Base-by-base conservation (phyloP, 2,797 vertebrate species). In the Ciconia nigra region DNA sequence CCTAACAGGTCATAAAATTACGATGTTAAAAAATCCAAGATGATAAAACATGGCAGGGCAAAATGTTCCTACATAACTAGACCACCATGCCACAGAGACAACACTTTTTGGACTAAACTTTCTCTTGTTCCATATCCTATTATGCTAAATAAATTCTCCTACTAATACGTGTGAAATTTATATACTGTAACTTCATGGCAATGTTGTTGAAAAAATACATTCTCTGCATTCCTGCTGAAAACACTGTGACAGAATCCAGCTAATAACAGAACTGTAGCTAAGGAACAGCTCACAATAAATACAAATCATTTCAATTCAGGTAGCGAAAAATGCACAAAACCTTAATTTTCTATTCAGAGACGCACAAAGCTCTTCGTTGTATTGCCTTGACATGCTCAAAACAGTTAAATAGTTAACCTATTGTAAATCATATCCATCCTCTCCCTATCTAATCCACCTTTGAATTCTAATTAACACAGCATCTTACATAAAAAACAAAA, bases 1-100 rank as follows among this genome's bases (percentile, higher is more conserved):
- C 98, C 99, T 99, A 96, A 95, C 22, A 81, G 93, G 96, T 95
- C 83, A 98, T 79, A 98, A 97, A 90, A 86, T 79, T 70, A 55
- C 28, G 91, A 84, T 54, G 22, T 96, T 88, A 91, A 94, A 92
- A 94, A 92, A 44, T 44, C 39, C 71, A 90, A 13, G 67, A 29
- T 39, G 41, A 41, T 37, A 82, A 83, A 83, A 84, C 22, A 31
- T 1, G 11, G 37, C 70, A 87, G 55, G 61, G 82, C 58, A 82
- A 87, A 87, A 44, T 4, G 35, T 8, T 69, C 51, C 82, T 63
- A 25, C 17, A 10, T 19, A 76, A 54, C 33, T 39, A 61, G 46
- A 61, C 6, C 10, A 58, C 37, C 37, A 51, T 13, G 41, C 20
- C 57, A 69, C 39, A 89, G 28, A 67, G 29, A 58, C 9, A 49